Evolutionary conservation across 2,888 invertebrate species (phyloP), one percentile per base, ranked within the genome.

Genomic region (Diaperis boleti): DNA sequence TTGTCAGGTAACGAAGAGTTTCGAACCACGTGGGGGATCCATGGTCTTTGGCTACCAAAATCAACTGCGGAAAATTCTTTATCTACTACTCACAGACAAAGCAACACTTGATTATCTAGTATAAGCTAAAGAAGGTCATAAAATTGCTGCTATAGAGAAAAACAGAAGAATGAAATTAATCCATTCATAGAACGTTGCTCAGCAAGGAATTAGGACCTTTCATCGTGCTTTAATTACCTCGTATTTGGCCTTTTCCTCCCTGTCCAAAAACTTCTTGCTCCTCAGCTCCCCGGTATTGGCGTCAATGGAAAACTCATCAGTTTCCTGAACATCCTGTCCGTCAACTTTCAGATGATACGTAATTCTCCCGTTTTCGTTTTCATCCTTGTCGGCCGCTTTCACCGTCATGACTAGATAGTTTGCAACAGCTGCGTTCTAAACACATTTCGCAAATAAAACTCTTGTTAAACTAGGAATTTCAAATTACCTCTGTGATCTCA

Each of bases 331-430:
- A 72, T 92, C 91, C 44, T 73, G 69, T 1, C 69, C 77, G 68
- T 88, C 87, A 33, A 91, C 88, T 81, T 92, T 92, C 62, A 94
- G 83, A 78, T 90, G 92, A 81, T 96, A 96, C 1, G 92, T 91
- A 0, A 96, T 86, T 52, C 89, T 85, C 0, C 95, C 95, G 79
- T 94, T 95, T 68, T 92, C 91, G 1, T 94, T 94, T 0, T 86
- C 84, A 76, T 96, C 95, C 68, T 88, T 87, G 76, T 96, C 96
- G 0, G 85, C 85, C 0, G 96, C 96, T 76, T 89, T 89, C 0
- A 95, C 90, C 1, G 91, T 92, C 76, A 94, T 88, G 64, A 96
- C 88, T 2, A 93, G 81, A 76, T 90, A 91, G 74, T 91, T 89
- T 1, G 89, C 86, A 69, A 89, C 87, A 0, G 91, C 91, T 49